Evolutionary conservation across 2,888 invertebrate species (phyloP).

Genomic region (Stictocephala bisonia): DNA sequence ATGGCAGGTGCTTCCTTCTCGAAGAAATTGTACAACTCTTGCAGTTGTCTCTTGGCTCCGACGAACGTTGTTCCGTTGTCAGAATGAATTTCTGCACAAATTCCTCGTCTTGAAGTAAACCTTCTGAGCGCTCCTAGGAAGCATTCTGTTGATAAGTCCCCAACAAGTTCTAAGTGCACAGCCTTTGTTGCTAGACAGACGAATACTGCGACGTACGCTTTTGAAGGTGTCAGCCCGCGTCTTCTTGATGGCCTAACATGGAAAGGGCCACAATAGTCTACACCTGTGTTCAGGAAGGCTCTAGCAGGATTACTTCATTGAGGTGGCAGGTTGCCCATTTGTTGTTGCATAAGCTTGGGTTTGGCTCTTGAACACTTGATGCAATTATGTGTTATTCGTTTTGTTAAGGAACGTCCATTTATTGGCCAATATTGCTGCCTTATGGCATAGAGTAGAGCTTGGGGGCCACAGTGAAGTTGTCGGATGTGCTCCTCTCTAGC

Average conservation of each 20-base stretch:
- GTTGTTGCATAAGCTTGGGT: background rate
- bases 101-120: constrained; percentile 60
- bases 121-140: constrained; percentile 60
- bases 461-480: constrained; percentile 35
- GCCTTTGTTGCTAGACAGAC: constrained; percentile 61
- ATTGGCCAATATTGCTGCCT: constrained; percentile 47
- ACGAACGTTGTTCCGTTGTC: constrained; percentile 62
- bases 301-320: constrained; percentile 44
- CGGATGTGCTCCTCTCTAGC: constrained; percentile 35
- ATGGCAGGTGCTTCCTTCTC: constrained; percentile 40
- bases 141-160: constrained; percentile 58
- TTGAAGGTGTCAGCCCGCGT: constrained; percentile 14
- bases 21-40: background rate
- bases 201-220: constrained; percentile 58
- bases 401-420: constrained; percentile 15
- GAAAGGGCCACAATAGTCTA: constrained; percentile 56
- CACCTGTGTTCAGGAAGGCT: constrained; percentile 50
- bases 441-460: constrained; percentile 32
- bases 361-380: constrained; percentile 32
- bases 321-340: constrained; percentile 51
- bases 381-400: constrained; percentile 32
- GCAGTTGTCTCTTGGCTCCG: constrained; percentile 56
- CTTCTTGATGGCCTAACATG: constrained; percentile 16
- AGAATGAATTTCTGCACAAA: constrained; percentile 56
- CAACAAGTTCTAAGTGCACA: constrained; percentile 61